Base-by-base conservation (phyloP, 2,888 invertebrate species). In the Idaea straminata region DNA sequence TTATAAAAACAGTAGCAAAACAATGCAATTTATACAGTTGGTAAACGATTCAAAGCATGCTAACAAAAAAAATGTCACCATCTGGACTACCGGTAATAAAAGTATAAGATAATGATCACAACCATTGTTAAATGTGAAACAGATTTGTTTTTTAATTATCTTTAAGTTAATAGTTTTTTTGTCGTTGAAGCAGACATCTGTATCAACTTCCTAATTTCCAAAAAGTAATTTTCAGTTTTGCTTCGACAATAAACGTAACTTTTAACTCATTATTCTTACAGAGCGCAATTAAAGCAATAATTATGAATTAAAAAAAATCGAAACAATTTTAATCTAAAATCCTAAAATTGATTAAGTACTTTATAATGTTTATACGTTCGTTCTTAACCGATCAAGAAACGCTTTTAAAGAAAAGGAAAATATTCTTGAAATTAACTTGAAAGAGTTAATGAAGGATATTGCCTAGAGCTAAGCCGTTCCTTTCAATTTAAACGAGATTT, bases 361-460 rank as follows among this genome's bases (percentile, higher is more conserved):
- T n/a, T 61, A 64, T 67, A 73, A 65, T 69, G 69, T 71, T 62
- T 66, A 38, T 66, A 72, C 71, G 66, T 71, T 72, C 70, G 66
- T 66, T 66, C 69, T 66, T 64, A 35, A 65, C 66, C 66, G 68
- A 72, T 62, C 64, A 61, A 65, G 67, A 69, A 72, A 72, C 70
- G 64, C 67, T 68, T 66, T 69, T 66, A 68, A 66, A 67, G 63
- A 66, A 69, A 71, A 72, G 66, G 67, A 78, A 82, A 83, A 76
- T 73, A 76, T 79, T 85, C 84, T 83, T 78, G 77, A 76, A 79
- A 81, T 81, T 78, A 79, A 84, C 86, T 85, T 74, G 82, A 85
- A 86, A 83, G 82, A 86, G 82, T 86, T 89, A 85, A 88, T 87
- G 85, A 88, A 83, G 81, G 84, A 82, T 82, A 77, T 77, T 69